Base-by-base conservation (phyloP, 35 echinoderm and acorn worm genomes). In the Heliocidaris tuberculata region DNA sequence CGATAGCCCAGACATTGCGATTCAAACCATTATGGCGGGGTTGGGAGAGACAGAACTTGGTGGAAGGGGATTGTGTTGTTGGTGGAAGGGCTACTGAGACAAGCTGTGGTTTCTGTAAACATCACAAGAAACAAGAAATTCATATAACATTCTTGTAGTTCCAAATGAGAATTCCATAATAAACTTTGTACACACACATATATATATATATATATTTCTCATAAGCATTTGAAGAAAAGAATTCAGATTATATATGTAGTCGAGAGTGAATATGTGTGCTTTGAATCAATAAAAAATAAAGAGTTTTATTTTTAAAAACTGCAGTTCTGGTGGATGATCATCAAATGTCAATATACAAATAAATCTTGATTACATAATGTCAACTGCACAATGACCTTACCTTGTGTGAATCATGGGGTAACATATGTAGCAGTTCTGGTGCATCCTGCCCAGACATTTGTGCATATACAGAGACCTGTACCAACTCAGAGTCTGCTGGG, bases 1-100 rank as follows among this genome's bases (percentile, higher is more conserved):
- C 96, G 49, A 99, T 92, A 13, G 98, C 96, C 98, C 98, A 99
- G 60, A 99, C 98, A 47, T 99, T 97, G 85, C 98, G 95, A 92
- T 96, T 99, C 31, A 94, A 60, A 13, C 98, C 96, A 29, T 96
- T 85, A 61, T 97, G 96, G 60, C 61, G 27, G 21, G 93, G 56
- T 90, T 99, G 98, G 15, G 89, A 59, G 49, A 99, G 94, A 31
- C 98, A 99, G 94, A 99, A 99, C 24, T 94, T 94, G 35, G 98
- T 97, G 61, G 94, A 92, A 9, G 94, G 11, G 31, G 93, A 92
- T 49, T 95, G 96, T 52, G 95, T 92, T 15, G n/a, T 89, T 10
- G 96, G 88, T 52, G 98, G 98, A 19, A 99, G 60, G 12, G 52
- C 93, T 2, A 99, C 56, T 21, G 98, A 99, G 2, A 99, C 90